These are phyloP conservation scores for Harpalus rufipes DNA, from an alignment of 2,888 invertebrate species.

Conservation along the genomic window DNA sequence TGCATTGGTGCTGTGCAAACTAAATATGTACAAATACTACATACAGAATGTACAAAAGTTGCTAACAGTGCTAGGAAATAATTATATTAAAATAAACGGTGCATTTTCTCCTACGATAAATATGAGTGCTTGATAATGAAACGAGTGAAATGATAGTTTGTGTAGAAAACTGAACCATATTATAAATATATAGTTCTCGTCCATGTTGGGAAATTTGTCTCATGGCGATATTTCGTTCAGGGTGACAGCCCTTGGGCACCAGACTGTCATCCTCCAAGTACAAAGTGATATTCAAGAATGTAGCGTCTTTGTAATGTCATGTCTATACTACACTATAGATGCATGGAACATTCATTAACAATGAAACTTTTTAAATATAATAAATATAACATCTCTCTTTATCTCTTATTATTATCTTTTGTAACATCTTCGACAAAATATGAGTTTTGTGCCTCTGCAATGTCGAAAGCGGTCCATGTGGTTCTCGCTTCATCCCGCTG, in stretches of 20 bases:
- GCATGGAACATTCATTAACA: conserved; percentile 68
- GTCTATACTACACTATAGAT: conserved; percentile 64
- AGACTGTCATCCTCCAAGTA: conserved; percentile 51
- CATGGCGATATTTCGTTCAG: background rate
- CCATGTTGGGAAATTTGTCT: conserved; percentile 8
- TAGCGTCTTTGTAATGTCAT: conserved; percentile 60
- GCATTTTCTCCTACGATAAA: background rate
- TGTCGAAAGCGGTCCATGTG: conserved; percentile 24
- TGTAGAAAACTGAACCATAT: conserved; percentile 34
- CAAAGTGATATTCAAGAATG: conserved; percentile 66
- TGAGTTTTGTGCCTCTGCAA: conserved; percentile 56
- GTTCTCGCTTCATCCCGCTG: background rate
- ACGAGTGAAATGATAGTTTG: background rate
- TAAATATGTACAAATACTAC: conserved; percentile 47
- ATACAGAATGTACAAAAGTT: conserved; percentile 36
- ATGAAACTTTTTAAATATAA: conserved; percentile 60
- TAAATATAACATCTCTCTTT: conserved; percentile 61
- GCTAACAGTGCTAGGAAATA: conserved; percentile 19
- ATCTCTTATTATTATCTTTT: conserved; percentile 52
- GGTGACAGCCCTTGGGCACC: conserved; percentile 56
- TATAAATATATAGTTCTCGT: conserved; percentile 3
- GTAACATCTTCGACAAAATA: conserved; percentile 54
- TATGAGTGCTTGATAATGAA: conserved; percentile 20
- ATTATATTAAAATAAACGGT: conserved; percentile 13
- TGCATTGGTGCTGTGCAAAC: conserved; percentile 48